phyloP scores from a whole-genome alignment of 2,888 invertebrate species.

The Ramazzottius varieornatus region DNA sequence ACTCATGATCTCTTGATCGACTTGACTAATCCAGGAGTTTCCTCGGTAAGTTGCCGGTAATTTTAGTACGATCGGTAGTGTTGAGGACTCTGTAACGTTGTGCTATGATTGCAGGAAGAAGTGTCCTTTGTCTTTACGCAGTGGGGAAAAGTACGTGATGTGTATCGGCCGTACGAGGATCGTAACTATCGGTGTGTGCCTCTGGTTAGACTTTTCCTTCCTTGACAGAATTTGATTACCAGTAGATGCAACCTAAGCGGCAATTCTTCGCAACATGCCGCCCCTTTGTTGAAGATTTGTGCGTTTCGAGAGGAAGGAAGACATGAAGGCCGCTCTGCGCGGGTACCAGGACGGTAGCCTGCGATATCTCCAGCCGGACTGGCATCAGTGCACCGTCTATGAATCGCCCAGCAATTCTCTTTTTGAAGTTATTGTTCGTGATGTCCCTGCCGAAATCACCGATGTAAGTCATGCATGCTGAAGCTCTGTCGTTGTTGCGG shows the following conservation, averaged over 20 bases:
- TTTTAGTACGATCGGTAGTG: no score
- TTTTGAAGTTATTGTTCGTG: neutral
- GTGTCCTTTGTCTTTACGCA: neutral
- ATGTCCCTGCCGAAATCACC: neutral
- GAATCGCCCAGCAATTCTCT: neutral
- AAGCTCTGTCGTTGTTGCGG: neutral
- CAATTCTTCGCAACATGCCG: neutral
- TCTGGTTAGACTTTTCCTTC: no score
- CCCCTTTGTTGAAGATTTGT: neutral
- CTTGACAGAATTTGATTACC: no score
- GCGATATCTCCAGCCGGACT: neutral
- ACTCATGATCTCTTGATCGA: neutral
- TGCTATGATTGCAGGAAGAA: neutral
- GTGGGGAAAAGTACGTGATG: neutral
- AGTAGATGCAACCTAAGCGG: neutral
- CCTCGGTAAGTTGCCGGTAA: neutral
- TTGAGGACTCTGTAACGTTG: no score
- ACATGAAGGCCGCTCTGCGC: neutral
- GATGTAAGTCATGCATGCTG: neutral
- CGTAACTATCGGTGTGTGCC: neutral
- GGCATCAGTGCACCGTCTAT: neutral
- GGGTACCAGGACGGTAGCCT: neutral
- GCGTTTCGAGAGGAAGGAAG: neutral
- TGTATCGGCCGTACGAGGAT: neutral
- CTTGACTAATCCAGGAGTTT: neutral